Evolutionary conservation across 2,888 invertebrate species (phyloP).

Genomic region (Ophion ventricosus): DNA sequence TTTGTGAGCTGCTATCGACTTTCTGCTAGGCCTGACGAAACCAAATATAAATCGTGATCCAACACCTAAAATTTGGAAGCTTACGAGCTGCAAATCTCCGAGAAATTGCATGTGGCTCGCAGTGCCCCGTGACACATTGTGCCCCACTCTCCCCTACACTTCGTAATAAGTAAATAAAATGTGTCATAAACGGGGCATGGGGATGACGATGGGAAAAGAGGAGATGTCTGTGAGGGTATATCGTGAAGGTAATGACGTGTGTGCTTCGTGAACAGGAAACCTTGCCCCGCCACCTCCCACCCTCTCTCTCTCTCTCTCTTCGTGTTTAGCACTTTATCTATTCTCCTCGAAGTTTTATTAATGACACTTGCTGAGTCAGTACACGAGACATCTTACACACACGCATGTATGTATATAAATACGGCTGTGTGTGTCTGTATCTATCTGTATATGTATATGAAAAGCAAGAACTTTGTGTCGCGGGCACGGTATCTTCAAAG

Average conservation of each 20-base stretch:
- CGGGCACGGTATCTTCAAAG: constrained; percentile 76
- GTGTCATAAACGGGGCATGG: neutral
- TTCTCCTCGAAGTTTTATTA: constrained; percentile 77
- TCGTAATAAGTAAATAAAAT: neutral
- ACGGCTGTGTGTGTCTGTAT: neutral
- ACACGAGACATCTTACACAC: constrained; percentile 56
- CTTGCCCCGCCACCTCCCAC: neutral
- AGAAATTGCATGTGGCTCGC: too few species aligned
- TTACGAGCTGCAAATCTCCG: too few species aligned
- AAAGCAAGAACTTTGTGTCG: constrained; percentile 25
- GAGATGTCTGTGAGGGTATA: neutral
- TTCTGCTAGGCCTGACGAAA: too few species aligned
- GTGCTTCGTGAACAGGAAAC: constrained; percentile 51
- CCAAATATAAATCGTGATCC: too few species aligned
- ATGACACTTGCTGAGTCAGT: constrained; percentile 81
- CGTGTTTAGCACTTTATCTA: constrained; percentile 79
- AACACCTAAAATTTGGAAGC: too few species aligned
- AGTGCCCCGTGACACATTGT: too few species aligned
- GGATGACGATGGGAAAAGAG: neutral
- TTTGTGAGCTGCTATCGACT: too few species aligned
- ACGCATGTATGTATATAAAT: neutral
- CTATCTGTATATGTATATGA: neutral
- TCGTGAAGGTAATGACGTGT: constrained; percentile 64
- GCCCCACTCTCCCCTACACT: too few species aligned
- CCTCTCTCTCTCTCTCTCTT: constrained; percentile 56